Conservation (phyloP, 1,140 invertebrate species). For the Brachystomella parvula region DNA sequence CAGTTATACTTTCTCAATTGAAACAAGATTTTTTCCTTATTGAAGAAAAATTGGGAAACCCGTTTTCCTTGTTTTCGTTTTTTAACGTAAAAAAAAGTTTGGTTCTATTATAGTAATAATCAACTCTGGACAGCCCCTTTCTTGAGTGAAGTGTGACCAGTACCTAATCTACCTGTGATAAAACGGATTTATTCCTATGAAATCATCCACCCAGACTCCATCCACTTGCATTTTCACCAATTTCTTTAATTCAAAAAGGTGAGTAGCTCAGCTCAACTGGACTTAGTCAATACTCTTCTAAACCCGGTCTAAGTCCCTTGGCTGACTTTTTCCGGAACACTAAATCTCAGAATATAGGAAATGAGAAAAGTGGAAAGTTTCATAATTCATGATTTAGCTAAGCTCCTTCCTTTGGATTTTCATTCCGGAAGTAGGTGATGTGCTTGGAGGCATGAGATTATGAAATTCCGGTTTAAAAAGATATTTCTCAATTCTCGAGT, state of each 20-base stretch:
- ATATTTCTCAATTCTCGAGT: background rate
- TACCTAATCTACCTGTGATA: background rate
- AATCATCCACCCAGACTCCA: background rate
- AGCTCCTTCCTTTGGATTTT: background rate
- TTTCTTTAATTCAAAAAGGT: too few species aligned
- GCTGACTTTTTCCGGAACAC: background rate
- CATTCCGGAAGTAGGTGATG: background rate
- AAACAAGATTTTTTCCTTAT: slow-evolving; percentile 7
- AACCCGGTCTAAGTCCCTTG: too few species aligned
- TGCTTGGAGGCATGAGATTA: background rate
- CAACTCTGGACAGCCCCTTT: slow-evolving; percentile 4
- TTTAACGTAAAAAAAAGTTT: slow-evolving; percentile 20
- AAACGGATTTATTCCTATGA: background rate
- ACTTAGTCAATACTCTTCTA: too few species aligned
- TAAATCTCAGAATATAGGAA: background rate
- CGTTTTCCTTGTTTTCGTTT: slow-evolving; percentile 19
- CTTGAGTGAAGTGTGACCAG: background rate
- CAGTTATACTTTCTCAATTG: background rate
- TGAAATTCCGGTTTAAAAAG: slow-evolving; percentile 9
- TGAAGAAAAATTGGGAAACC: slow-evolving; percentile 11
- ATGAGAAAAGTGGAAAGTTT: slow-evolving; percentile 10
- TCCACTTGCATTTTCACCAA: too few species aligned
- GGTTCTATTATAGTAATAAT: background rate
- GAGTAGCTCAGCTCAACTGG: too few species aligned
- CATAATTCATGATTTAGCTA: background rate